Conservation (phyloP, 1,140 invertebrate genomes). For the Saxidomus purpurata region DNA sequence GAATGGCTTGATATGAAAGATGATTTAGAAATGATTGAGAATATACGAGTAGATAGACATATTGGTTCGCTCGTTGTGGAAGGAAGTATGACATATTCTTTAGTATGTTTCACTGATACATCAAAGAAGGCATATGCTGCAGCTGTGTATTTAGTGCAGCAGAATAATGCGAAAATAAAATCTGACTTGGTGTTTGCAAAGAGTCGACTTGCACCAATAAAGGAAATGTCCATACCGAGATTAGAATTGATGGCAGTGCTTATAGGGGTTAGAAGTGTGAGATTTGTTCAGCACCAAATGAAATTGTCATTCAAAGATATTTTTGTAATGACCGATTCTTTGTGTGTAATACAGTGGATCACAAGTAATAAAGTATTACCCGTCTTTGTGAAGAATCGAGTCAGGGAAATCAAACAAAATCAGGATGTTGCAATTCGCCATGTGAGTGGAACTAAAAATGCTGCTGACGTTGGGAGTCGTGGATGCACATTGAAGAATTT, state of each 20-base stretch:
- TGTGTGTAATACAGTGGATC: slow-evolving; percentile 33
- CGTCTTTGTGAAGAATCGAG: slow-evolving; percentile 1
- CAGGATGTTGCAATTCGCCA: not conserved
- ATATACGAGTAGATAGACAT: not conserved
- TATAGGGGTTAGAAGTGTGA: not conserved
- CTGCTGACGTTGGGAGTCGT: slow-evolving; percentile 1
- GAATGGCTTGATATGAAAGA: not conserved
- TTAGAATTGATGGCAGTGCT: slow-evolving; percentile 40
- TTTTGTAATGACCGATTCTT: not conserved
- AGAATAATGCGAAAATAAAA: not conserved
- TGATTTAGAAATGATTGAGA: not conserved
- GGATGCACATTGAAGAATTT: not conserved
- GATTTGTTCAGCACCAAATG: not conserved
- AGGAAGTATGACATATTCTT: not conserved
- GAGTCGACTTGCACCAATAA: not conserved
- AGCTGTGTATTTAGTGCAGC: not conserved
- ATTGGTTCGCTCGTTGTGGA: no score
- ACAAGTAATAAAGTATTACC: not conserved
- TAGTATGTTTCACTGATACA: slow-evolving; percentile 8
- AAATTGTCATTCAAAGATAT: not conserved
- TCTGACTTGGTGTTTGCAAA: not conserved
- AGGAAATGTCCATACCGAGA: not conserved
- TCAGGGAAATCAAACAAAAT: not conserved
- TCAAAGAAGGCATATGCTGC: not conserved
- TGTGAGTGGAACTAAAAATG: not conserved